A percentile compares a stretch with the other conserved stretches of the same genome.
Evolutionary conservation across 2,113 vertebrate genomes (phyloP).

Genomic region (Gambusia holbrooki): DNA sequence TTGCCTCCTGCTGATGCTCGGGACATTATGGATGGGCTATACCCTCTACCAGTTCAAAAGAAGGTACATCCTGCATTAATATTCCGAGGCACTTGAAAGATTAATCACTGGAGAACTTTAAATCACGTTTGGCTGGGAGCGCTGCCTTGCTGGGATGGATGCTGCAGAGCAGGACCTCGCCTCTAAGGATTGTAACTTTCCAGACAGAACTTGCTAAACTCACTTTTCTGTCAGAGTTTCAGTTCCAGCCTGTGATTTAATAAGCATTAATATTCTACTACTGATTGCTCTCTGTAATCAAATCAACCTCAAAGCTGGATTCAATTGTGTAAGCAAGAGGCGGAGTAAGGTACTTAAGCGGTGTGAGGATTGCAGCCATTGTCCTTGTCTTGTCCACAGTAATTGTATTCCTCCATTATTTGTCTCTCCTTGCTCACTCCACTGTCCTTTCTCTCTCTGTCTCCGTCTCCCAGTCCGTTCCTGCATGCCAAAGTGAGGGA

Average conservation of each 20-base stretch:
- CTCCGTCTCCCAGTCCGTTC: conserved; percentile 85
- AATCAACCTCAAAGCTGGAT: conserved; percentile 66
- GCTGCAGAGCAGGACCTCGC: conserved; percentile 24
- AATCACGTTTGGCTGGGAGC: conserved; percentile 35
- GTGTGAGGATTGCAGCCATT: conserved; percentile 71
- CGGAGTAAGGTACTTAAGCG: conserved; percentile 54
- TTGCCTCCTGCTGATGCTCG: conserved; percentile 94
- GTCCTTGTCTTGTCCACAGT: conserved; percentile 69
- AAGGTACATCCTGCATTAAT: conserved; percentile 79
- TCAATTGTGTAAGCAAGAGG: conserved; percentile 68
- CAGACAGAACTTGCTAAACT: conserved; percentile 36
- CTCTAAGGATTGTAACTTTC: conserved; percentile 44
- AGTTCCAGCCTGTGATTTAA: conserved; percentile 59
- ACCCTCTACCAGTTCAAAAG: conserved; percentile 98
- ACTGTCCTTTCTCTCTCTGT: conserved; percentile 20
- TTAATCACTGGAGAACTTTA: conserved; percentile 51
- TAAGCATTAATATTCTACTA: conserved; percentile 70
- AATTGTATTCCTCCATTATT: conserved; percentile 63
- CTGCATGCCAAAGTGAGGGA: conserved; percentile 92
- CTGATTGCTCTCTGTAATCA: conserved; percentile 72
- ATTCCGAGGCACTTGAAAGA: conserved; percentile 25
- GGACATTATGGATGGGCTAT: conserved; percentile 96
- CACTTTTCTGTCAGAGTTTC: conserved; percentile 37
- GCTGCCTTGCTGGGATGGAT: conserved; percentile 1
- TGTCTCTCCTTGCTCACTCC: conserved; percentile 32